Evolutionary conservation across 1,140 invertebrate genomes (phyloP).

Genomic region (Reticulitermes speratus): DNA sequence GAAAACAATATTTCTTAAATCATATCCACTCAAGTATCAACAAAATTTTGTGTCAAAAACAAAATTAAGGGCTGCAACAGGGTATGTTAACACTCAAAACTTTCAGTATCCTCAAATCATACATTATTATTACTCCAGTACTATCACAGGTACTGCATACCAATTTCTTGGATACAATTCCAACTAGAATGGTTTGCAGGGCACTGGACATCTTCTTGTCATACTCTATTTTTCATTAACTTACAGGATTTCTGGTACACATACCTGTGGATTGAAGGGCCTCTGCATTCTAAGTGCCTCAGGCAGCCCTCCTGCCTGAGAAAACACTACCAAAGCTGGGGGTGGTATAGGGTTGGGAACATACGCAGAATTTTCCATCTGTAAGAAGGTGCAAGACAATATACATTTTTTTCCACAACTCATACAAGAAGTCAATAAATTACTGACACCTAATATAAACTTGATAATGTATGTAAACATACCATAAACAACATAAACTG

Average conservation of each 20-base stretch:
- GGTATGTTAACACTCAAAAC: not conserved
- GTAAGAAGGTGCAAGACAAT: conserved; percentile 37
- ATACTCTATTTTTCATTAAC: not conserved
- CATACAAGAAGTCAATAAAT: not conserved
- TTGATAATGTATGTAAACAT: not conserved
- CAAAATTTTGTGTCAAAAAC: not conserved
- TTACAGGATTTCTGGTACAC: not conserved
- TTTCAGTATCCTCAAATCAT: not conserved
- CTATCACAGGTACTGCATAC: no score
- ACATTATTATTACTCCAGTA: no score
- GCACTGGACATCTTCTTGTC: not conserved
- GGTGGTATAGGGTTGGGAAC: conserved; percentile 71
- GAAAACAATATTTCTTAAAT: not conserved
- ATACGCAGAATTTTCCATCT: conserved; percentile 68
- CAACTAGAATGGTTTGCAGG: no score
- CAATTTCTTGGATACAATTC: no score
- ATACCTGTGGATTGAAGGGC: conserved; percentile 68
- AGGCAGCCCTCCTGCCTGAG: conserved; percentile 70
- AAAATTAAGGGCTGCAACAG: not conserved
- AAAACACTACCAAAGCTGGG: conserved; percentile 77
- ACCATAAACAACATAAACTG: not conserved
- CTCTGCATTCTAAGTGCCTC: conserved; percentile 73
- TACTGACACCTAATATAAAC: conserved; percentile 10
- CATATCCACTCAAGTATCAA: not conserved
- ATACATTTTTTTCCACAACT: not conserved